These are phyloP conservation scores for Dyspetes luteomarginatus DNA, from an alignment of 2,888 invertebrate genomes.

Conservation along the genomic window DNA sequence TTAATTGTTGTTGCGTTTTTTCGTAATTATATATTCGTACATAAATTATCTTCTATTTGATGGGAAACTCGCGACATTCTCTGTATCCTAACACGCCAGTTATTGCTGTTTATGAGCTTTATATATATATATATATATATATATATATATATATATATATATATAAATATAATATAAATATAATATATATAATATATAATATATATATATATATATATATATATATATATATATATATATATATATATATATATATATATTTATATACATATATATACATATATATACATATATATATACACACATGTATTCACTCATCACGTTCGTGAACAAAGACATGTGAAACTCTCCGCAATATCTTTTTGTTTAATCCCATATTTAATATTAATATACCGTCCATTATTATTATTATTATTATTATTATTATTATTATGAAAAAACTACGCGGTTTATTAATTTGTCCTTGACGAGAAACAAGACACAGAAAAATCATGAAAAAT, in stretches of 20 bases:
- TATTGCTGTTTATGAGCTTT: background rate
- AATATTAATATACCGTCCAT: background rate
- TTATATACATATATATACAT: too few relatives aligned
- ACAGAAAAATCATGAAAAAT: conserved; percentile 45
- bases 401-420: background rate
- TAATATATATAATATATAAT: background rate
- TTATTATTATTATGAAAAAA: conserved; percentile 38
- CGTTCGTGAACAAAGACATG: background rate
- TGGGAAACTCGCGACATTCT: conserved; percentile 15
- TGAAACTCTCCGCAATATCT: conserved; percentile 1
- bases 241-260: too few relatives aligned
- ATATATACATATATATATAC: background rate
- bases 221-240: too few relatives aligned
- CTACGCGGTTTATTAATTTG: conserved; percentile 46
- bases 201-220: background rate
- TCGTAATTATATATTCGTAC: background rate
- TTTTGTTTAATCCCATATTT: background rate
- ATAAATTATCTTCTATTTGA: background rate
- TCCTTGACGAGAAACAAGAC: conserved; percentile 47
- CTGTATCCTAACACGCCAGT: conserved; percentile 1
- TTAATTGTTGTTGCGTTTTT: too few relatives aligned
- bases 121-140: background rate
- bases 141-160: too few relatives aligned
- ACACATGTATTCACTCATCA: background rate
- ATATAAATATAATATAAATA: too few relatives aligned